Evolutionary conservation across 2,888 invertebrate genomes (phyloP), one percentile per base, ranked within the genome.

Genomic region (Eulithis prunata): DNA sequence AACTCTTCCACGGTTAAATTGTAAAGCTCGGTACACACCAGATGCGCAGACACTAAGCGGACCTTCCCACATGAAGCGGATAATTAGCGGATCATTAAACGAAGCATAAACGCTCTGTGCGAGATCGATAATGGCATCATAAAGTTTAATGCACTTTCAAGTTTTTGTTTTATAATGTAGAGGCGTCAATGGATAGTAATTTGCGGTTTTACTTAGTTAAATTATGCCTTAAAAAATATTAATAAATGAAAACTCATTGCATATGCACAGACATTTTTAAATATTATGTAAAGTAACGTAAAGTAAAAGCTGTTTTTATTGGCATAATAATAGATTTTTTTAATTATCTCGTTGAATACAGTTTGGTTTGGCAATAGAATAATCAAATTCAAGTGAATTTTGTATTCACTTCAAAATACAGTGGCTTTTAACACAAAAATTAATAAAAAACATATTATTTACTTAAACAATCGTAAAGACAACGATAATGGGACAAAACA

Each of bases 71-170:
- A 65, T 74, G 72, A 71, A 74, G 75, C 58, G 70, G 78, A 83
- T 87, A 84, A 85, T 89, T 88, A 90, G 84, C 86, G 69, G 76
- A 80, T 83, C 84, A 85, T 87, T 85, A 87, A 87, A 82, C 75
- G 68, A 78, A 77, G 78, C 78, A 80, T 86, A 85, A 86, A 85
- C 83, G 80, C 73, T 78, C 73, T 76, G 81, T 83, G 86, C 81
- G 80, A 82, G 80, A 82, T 82, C 78, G 78, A 81, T 85, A 84
- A 86, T 83, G 74, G 79, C 77, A 74, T 75, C 77, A 75, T 83
- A 80, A 80, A 81, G 76, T 76, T 80, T 78, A 71, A 76, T 78
- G 66, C 72, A 74, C 62, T 51, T 61, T 65, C 62, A 64, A 57
- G 56, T 64, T 72, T 72, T 71, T 68, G 52, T 70, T 72, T 70